Conservation (phyloP, 2,888 invertebrate genomes). For the Platycheirus albimanus region DNA sequence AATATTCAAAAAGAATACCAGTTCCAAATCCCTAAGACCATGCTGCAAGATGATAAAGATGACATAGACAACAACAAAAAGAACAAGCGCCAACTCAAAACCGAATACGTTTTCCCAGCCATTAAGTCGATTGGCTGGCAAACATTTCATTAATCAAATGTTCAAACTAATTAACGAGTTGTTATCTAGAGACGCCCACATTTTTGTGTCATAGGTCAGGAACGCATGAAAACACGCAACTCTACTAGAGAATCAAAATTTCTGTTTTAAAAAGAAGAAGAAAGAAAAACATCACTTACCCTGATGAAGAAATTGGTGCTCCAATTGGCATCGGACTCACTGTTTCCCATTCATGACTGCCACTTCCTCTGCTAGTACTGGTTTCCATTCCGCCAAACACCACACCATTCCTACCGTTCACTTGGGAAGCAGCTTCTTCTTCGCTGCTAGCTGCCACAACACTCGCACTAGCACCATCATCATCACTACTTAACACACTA, state of each 20-base stretch:
- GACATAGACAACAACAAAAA: background rate
- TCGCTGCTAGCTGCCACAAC: slow-evolving; percentile 50
- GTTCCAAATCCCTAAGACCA: too few species aligned
- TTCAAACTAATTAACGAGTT: background rate
- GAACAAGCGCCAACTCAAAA: too few species aligned
- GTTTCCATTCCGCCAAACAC: slow-evolving; percentile 17
- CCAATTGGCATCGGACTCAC: slow-evolving; percentile 34
- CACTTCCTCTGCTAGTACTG: slow-evolving; percentile 5
- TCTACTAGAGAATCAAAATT: background rate
- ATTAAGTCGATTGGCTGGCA: background rate
- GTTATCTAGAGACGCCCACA: background rate
- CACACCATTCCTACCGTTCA: slow-evolving; percentile 9
- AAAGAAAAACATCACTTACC: slow-evolving; percentile 41
- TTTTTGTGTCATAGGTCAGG: slow-evolving; percentile 4
- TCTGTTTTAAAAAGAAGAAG: background rate
- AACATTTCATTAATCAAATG: background rate
- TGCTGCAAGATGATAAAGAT: too few species aligned
- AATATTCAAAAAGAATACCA: too few species aligned
- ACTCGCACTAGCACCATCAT: too few species aligned
- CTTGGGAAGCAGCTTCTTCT: slow-evolving; percentile 54
- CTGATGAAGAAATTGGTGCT: slow-evolving; percentile 36
- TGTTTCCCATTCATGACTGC: slow-evolving; percentile 20
- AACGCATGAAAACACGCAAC: background rate
- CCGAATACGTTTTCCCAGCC: too few species aligned
- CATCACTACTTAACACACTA: slow-evolving; percentile 60